Conservation (phyloP, 64 coral and sea anemone species). For the Montipora capricornis region DNA sequence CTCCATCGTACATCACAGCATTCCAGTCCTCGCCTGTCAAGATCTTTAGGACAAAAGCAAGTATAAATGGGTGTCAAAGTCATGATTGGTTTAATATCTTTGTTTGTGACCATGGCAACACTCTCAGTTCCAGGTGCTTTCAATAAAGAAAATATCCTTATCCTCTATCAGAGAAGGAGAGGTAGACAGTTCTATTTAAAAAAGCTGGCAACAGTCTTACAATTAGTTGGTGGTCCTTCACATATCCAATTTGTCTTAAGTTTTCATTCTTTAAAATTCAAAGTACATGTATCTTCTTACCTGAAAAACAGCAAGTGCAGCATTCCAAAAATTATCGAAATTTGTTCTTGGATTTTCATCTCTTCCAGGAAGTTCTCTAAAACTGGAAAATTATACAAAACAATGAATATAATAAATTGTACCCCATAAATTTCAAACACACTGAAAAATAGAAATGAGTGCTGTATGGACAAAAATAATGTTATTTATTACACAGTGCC, state of each 20-base stretch:
- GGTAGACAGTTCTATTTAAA: too few species aligned
- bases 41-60: slow-evolving; percentile 46
- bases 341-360: slow-evolving; percentile 92
- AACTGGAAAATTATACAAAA: slow-evolving; percentile 34
- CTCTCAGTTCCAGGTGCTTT: too few species aligned
- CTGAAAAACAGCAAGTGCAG: slow-evolving; percentile 96
- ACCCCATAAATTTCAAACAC: too few species aligned
- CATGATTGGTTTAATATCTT: background rate
- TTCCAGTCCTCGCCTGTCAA: slow-evolving; percentile 99
- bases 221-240: too few species aligned
- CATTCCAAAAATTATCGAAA: slow-evolving; percentile 99
- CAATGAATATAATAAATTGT: background rate
- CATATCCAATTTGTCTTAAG: too few species aligned
- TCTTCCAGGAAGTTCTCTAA: slow-evolving; percentile 74
- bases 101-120: too few species aligned
- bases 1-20: slow-evolving; percentile 99
- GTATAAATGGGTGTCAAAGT: background rate
- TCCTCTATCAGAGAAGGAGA: too few species aligned
- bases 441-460: background rate
- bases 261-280: background rate
- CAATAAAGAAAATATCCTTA: too few species aligned
- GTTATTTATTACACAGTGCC: too few species aligned
- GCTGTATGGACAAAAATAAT: too few species aligned
- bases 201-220: too few species aligned
- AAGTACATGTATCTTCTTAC: slow-evolving; percentile 15